Conservation (phyloP, 2,113 vertebrate species). For the Brachirus orientalis region DNA sequence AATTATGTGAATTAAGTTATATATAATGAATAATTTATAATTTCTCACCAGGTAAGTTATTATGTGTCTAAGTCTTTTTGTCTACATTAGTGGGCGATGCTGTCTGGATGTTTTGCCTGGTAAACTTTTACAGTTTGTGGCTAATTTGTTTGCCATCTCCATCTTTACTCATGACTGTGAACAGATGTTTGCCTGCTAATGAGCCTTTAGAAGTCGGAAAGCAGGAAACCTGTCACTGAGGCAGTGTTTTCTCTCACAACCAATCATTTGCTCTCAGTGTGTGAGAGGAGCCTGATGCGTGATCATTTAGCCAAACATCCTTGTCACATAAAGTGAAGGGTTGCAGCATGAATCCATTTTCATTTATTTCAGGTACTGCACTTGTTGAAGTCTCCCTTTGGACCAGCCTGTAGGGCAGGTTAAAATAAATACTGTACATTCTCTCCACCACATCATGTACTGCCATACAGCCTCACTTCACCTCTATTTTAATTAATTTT, state of each 20-base stretch:
- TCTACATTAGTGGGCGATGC: not conserved
- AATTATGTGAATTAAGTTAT: not conserved
- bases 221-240: conserved; percentile 8
- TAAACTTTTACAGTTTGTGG: conserved; percentile 12
- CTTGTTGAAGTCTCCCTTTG: not conserved
- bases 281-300: no score
- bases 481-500: conserved; percentile 1
- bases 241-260: conserved; percentile 9
- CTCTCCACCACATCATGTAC: no score
- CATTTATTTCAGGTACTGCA: conserved; percentile 6
- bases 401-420: not conserved
- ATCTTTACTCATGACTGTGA: conserved; percentile 4
- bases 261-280: conserved; percentile 1
- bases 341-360: not conserved
- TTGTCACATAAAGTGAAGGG: not conserved
- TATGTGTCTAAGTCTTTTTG: not conserved
- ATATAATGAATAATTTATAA: not conserved
- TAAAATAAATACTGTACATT: not conserved
- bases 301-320: not conserved
- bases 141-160: not conserved
- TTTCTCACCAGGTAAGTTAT: conserved; percentile 3
- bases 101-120: conserved; percentile 15
- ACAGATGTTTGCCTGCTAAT: conserved; percentile 29
- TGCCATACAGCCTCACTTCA: no score
- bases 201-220: conserved; percentile 8